Evolutionary conservation across 2,113 vertebrate genomes (phyloP), one percentile per base, ranked within the genome.

Genomic region (Anoura caudifer): DNA sequence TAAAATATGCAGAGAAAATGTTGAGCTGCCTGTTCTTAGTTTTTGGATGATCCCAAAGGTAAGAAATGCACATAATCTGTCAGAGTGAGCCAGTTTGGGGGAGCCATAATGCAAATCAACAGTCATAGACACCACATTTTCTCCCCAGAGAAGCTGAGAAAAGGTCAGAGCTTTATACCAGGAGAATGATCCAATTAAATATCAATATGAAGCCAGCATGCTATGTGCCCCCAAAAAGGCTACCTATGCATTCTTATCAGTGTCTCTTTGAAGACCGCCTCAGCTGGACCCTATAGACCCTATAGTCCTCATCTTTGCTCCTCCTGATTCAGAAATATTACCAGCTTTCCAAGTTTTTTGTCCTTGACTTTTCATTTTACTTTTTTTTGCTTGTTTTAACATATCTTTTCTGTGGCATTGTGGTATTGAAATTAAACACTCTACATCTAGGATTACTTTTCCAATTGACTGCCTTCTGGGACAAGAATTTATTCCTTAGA

Each of bases 401-500:
- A 0, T 87, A 84, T 70, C 17, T 95, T 33, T 67, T 97, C 84
- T 70, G 33, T 87, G 95, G 69, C 0, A 1, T 80, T 89, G 87
- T 91, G 61, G 69, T 90, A 69, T 83, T 84, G 91, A 97, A 98
- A 98, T 98, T 97, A 98, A 98, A 97, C 95, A 84, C 83, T 97
- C 20, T 3, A 90, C 88, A 61, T 95, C 97, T 94, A 84, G 96
- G 95, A 97, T 98, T 96, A 96, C 93, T 98, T 98, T 96, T 97
- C 97, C 88, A 96, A 96, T 98, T 97, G 98, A 97, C 96, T 97
- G 96, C 87, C 95, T 97, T 97, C 76, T 97, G 94, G 91, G 97
- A 95, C 52, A 98, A 98, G 91, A 98, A 98, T 97, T 97, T 98
- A 98, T 98, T 98, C 98, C 96, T 90, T 97, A 98, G 98, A 97